Base-by-base conservation (phyloP, 2,888 invertebrate genomes). In the Eutolmus rufibarbis region DNA sequence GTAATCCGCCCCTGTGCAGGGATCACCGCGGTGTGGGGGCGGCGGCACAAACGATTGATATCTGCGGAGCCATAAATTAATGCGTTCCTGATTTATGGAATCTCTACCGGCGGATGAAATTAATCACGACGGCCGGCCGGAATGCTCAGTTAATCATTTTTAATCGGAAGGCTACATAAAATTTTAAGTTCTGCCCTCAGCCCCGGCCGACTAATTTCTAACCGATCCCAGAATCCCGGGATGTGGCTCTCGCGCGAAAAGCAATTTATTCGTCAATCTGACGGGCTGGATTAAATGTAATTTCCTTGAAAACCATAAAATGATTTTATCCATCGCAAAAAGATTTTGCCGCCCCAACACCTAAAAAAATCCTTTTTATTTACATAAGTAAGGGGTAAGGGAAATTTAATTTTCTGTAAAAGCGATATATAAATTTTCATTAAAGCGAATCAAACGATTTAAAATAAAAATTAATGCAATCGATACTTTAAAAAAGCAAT, bases 1-100 rank as follows among this genome's bases (percentile, higher is more conserved):
- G n/a, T 76, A 34, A 56, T 51, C 51, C 81, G 16, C 51, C 31
- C 46, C 31, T n/a, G 28, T 31, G 2, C n/a, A n/a, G n/a, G 56
- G 43, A 66, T 56, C 7, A 46, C n/a, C 12, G 31, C 43, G 51
- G 31, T 56, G 2, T 12, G 40, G 40, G 56, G 1, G n/a, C 28
- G 28, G 34, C 28, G 8, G 43, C 43, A 16, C 43, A 46, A 51
- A 28, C 81, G 81, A 81, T 81, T 51, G 81, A 81, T 81, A 81
- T 81, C 81, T 81, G 5, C 23, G 81, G 28, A 14, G 81, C 81
- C 28, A 81, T 81, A 81, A 81, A 81, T 81, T 81, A 81, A 81
- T 81, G 51, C 56, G 28, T 81, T 81, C 51, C 76, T 81, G 81
- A 81, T 81, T 81, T 81, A 81, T 81, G 81, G 56, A 51, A 56